A percentile compares a stretch with the other conserved stretches of the same genome.
These are phyloP conservation scores for Rhinichthys osculus DNA, from an alignment of 2,797 vertebrate genomes.

Conservation along the genomic window DNA sequence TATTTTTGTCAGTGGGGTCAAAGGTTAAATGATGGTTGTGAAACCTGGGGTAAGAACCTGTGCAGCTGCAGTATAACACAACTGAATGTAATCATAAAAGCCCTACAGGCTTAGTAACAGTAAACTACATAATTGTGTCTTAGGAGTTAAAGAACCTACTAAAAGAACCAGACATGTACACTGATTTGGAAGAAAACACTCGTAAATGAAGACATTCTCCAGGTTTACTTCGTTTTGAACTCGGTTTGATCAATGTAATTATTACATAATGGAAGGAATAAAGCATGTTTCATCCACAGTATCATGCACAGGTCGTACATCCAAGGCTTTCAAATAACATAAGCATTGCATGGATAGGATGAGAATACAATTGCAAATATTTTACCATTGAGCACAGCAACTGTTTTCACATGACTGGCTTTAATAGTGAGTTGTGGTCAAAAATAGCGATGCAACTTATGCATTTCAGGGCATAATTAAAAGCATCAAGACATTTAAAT, in stretches of 20 bases:
- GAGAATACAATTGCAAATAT: neutral
- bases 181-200: neutral
- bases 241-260: neutral
- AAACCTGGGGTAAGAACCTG: neutral
- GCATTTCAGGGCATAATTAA: neutral
- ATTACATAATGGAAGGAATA: neutral
- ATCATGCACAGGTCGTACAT: neutral
- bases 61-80: neutral
- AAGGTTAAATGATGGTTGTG: constrained; percentile 39
- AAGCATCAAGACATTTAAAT: constrained; percentile 12
- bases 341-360: neutral
- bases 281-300: neutral
- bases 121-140: neutral
- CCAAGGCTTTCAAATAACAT: neutral
- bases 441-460: neutral
- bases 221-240: neutral
- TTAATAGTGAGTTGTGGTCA: constrained; percentile 4
- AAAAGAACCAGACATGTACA: neutral
- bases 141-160: neutral
- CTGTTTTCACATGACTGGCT: neutral
- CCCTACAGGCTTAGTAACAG: neutral
- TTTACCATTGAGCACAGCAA: neutral
- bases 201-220: neutral
- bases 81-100: neutral
- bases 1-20: constrained; percentile 29